These are phyloP conservation scores for Cryptocephalus moraei DNA, from an alignment of 2,888 invertebrate species.

Conservation along the genomic window DNA sequence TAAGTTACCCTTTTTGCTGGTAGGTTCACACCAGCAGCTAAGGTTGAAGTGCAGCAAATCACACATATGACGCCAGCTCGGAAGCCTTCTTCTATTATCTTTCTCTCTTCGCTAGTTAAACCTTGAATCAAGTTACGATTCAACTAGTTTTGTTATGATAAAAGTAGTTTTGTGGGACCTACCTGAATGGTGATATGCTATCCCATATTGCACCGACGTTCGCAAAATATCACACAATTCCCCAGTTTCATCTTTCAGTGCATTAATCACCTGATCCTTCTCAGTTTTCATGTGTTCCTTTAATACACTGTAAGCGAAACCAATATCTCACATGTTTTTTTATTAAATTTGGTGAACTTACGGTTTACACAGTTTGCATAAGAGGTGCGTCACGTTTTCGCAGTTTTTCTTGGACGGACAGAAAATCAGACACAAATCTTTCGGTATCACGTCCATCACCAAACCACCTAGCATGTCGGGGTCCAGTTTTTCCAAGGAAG, in stretches of 20 bases:
- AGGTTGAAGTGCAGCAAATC: conserved; percentile 89
- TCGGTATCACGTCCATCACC: conserved; percentile 71
- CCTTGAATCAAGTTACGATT: conserved; percentile 32
- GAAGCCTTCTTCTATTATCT: conserved; percentile 75
- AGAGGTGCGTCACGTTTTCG: conserved; percentile 75
- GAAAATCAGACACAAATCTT: conserved; percentile 77
- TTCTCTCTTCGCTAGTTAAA: conserved; percentile 77
- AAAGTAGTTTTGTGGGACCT: conserved; percentile 1
- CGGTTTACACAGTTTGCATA: conserved; percentile 52
- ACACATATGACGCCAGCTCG: conserved; percentile 74
- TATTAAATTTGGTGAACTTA: conserved; percentile 13
- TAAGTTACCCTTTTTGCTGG: conserved; percentile 69
- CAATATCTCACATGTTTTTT: background rate
- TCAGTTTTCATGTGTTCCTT: conserved; percentile 46
- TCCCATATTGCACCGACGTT: conserved; percentile 63
- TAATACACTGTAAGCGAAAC: conserved; percentile 39
- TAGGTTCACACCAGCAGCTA: conserved; percentile 96
- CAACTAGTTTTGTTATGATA: background rate
- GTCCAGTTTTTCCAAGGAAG: conserved; percentile 50
- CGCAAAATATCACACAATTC: conserved; percentile 55
- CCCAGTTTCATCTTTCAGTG: conserved; percentile 53
- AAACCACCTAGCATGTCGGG: conserved; percentile 74
- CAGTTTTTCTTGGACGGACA: conserved; percentile 89
- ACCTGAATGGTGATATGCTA: conserved; percentile 89
- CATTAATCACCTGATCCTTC: conserved; percentile 49